Percentiles rank a stretch among this genome's conserved stretches.
Conservation (phyloP, 2,797 vertebrate species). For the Protosalanx chinensis region DNA sequence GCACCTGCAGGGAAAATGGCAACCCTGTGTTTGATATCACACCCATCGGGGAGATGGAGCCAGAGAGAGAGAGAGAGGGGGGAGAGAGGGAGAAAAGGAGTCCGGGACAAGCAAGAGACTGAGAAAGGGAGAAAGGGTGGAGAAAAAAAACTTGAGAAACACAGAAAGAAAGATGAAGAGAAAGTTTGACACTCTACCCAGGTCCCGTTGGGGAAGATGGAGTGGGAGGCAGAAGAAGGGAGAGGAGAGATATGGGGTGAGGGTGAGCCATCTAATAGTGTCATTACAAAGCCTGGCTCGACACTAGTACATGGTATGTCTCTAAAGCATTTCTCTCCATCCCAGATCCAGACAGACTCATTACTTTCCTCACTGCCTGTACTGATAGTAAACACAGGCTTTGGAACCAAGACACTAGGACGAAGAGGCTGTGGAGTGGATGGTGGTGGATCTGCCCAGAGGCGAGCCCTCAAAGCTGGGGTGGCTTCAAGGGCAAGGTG, state of each 20-base stretch:
- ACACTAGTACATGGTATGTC: not conserved
- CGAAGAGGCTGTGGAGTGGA: no score
- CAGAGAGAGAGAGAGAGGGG: not conserved
- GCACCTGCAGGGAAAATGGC: slow-evolving; percentile 23
- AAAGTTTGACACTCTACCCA: no score
- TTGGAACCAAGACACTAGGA: no score
- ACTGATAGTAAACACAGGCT: no score
- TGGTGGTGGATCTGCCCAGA: not conserved
- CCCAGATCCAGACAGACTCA: not conserved
- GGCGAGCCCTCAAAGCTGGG: not conserved
- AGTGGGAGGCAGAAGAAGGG: not conserved
- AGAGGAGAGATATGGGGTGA: slow-evolving; percentile 8
- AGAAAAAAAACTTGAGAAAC: no score
- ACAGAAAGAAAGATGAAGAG: no score
- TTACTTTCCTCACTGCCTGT: not conserved
- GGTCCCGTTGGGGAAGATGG: no score
- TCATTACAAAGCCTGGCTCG: not conserved
- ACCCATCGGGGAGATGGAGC: no score
- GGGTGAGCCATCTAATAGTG: slow-evolving; percentile 7
- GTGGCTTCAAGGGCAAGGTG: not conserved
- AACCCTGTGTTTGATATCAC: not conserved
- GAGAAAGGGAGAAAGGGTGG: no score
- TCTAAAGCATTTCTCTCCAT: not conserved
- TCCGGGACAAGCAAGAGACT: no score
- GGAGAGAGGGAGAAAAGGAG: slow-evolving; percentile 7